Evolutionary conservation across 2,888 invertebrate genomes (phyloP), one percentile per base, ranked within the genome.

Genomic region (Oithona nana): DNA sequence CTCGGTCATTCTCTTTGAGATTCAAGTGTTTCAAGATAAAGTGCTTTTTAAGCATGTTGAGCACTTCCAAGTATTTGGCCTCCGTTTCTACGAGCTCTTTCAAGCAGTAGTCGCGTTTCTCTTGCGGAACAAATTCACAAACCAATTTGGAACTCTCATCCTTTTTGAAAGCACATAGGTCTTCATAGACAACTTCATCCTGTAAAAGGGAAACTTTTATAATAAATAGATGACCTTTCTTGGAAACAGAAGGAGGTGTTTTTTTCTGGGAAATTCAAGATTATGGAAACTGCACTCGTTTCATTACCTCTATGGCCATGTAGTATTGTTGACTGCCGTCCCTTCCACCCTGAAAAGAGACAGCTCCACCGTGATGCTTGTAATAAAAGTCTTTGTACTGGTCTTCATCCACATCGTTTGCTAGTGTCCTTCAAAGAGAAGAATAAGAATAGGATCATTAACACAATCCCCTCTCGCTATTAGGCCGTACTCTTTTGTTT

Each of bases 71-170:
- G 72, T 97, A 98, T 74, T 97, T 97, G 69, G 84, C 84, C 75
- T 98, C 98, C 0, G 98, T 98, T 73, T 95, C 95, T 49, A 95
- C 81, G 63, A 98, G 77, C 73, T 98, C 98, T 66, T 86, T 81
- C 70, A 89, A 86, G 56, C 88, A 88, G 72, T 89, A 90, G 73
- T 95, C 94, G 64, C 94, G 79, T 73, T 93, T 94, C 73, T 90
- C 92, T 67, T 72, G 68, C 50, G 75, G 75, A 11, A 49, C 54
- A 50, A 61, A 57, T 28, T 57, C 57, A n/a, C 26, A 28, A 26
- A 54, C 24, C 29, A 29, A 16, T n/a, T 30, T 51, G 28, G 28
- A n/a, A n/a, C 24, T 24, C 20, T 54, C 30, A 28, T 20, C 22
- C 50, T 67, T 67, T 61, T 67, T 67, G 61, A 70, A 67, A 69